phyloP scores from a whole-genome alignment of 2,888 invertebrate species.

The Sericinus montela region DNA sequence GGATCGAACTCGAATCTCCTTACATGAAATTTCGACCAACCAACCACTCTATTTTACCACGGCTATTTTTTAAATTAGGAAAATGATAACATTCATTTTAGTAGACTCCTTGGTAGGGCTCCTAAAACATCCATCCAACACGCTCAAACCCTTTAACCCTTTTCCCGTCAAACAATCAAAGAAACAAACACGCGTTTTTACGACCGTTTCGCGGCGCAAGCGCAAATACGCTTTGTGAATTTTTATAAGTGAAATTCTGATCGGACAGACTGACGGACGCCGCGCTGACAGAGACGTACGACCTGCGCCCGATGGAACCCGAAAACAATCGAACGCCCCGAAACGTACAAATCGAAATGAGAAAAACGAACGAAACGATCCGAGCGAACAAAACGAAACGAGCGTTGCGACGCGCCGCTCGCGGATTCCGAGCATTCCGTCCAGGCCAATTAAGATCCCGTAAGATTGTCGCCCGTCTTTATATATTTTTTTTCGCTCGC shows the following conservation, averaged over 20 bases:
- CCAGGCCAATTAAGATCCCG: constrained; percentile 66
- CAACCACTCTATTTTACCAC: too few relatives aligned
- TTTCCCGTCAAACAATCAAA: constrained; percentile 30
- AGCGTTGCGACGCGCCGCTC: constrained; percentile 20
- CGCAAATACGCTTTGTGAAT: constrained; percentile 40
- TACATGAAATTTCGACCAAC: too few relatives aligned
- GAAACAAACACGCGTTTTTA: constrained; percentile 42
- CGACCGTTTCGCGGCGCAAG: constrained; percentile 24
- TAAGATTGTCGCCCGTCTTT: constrained; percentile 57
- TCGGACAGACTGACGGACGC: constrained; percentile 37
- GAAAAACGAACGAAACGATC: constrained; percentile 27
- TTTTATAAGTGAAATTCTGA: constrained; percentile 37
- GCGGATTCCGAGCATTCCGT: constrained; percentile 55
- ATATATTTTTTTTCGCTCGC: constrained; percentile 29
- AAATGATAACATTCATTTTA: background rate
- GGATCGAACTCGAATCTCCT: too few relatives aligned
- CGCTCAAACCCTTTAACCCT: constrained; percentile 17
- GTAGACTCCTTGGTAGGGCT: constrained; percentile 1
- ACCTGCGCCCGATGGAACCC: constrained; percentile 21
- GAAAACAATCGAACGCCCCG: constrained; percentile 37
- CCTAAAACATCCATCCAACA: constrained; percentile 12
- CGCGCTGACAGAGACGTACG: constrained; percentile 36
- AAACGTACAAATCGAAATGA: constrained; percentile 22
- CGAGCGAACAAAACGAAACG: constrained; percentile 29
- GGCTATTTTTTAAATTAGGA: too few relatives aligned